A percentile compares a stretch with the other conserved stretches of the same genome.
phyloP scores from a whole-genome alignment of 2,797 vertebrate genomes.

The Allobates femoralis region DNA sequence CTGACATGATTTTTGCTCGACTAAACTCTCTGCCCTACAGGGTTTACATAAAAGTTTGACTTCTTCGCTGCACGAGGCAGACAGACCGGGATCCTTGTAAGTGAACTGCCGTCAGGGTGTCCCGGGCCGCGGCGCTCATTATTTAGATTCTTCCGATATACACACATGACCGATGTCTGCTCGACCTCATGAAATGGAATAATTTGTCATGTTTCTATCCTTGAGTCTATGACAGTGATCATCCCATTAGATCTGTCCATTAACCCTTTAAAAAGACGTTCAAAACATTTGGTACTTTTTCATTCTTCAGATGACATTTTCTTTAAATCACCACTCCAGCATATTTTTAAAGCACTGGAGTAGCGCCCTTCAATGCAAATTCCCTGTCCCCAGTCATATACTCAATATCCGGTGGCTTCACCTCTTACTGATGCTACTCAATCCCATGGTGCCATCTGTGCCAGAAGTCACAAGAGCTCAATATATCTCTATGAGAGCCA shows the following conservation, averaged over 20 bases:
- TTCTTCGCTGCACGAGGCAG: conserved; percentile 27
- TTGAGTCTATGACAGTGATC: background rate
- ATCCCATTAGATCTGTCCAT: background rate
- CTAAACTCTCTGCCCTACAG: conserved; percentile 54
- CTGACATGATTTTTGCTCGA: conserved; percentile 34
- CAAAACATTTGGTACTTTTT: no score
- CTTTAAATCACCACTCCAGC: no score
- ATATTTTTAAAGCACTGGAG: no score
- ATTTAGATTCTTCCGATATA: background rate
- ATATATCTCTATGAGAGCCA: no score
- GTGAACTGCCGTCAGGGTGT: conserved; percentile 42
- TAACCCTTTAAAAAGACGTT: no score
- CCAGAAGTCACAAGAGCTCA: no score
- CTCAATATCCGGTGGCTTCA: no score
- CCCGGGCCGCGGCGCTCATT: background rate
- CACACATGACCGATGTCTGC: background rate
- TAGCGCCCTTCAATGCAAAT: no score
- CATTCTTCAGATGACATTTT: no score
- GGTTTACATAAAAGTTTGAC: conserved; percentile 50
- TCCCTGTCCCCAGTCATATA: no score
- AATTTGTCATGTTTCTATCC: background rate
- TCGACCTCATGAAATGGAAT: background rate
- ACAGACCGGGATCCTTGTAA: conserved; percentile 54
- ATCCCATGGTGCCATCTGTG: no score
- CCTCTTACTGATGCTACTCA: no score